Evolutionary conservation across 2,888 invertebrate genomes (phyloP).

Genomic region (Calameuta pallipes): DNA sequence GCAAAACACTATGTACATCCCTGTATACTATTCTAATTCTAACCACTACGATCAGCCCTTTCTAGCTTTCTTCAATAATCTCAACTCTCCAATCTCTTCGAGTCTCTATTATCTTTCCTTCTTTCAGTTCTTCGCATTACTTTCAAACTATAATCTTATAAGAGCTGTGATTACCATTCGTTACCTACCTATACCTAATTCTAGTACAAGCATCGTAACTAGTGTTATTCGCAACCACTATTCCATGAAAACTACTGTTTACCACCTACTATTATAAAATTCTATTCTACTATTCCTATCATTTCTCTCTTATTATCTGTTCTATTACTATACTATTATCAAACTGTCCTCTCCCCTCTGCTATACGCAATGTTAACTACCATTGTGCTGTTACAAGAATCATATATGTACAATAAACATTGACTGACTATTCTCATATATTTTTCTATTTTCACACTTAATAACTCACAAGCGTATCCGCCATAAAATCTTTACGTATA

Average conservation of each 20-base stretch:
- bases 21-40: neutral
- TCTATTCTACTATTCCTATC: neutral
- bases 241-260: neutral
- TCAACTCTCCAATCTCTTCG: neutral
- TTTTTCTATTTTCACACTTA: conserved; percentile 8
- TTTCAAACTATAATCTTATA: conserved; percentile 5
- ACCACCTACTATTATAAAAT: neutral
- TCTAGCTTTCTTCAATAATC: neutral
- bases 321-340: neutral
- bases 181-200: neutral
- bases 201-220: neutral
- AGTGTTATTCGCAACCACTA: neutral
- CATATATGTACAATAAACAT: conserved; percentile 3
- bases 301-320: neutral
- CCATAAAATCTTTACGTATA: too few species aligned
- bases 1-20: neutral
- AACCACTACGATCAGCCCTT: neutral
- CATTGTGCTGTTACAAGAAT: neutral
- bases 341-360: neutral
- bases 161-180: conserved; percentile 6
- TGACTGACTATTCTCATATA: conserved; percentile 4
- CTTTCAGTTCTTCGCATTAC: neutral
- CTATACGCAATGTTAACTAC: neutral
- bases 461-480: neutral
- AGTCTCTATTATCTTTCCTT: conserved; percentile 15